These are phyloP conservation scores for Cariama cristata DNA, from an alignment of 2,113 vertebrate species.

Conservation along the genomic window DNA sequence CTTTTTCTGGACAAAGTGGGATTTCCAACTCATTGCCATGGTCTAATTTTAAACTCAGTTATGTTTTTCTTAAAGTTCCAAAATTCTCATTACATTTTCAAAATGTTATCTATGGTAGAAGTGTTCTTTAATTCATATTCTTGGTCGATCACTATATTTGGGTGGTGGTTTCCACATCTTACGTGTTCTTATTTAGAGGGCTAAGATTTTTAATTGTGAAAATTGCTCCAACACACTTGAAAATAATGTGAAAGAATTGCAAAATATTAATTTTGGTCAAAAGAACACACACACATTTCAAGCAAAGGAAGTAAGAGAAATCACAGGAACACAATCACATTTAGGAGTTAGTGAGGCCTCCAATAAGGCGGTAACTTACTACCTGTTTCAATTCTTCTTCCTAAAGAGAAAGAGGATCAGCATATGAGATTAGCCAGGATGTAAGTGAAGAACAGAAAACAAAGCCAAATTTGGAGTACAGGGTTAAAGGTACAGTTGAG, in stretches of 20 bases:
- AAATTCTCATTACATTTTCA: background rate
- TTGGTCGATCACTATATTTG: background rate
- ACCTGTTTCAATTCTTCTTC: constrained; percentile 91
- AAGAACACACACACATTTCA: constrained; percentile 73
- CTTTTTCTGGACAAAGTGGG: background rate
- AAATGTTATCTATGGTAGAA: background rate
- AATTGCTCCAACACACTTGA: background rate
- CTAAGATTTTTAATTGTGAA: background rate
- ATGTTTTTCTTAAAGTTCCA: background rate
- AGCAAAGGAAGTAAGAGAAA: constrained; percentile 69
- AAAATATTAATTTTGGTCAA: constrained; percentile 69
- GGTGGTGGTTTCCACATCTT: background rate
- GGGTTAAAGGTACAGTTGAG: background rate
- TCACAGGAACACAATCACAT: constrained; percentile 59
- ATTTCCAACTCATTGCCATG: background rate
- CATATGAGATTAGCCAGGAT: constrained; percentile 66
- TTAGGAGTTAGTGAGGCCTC: constrained; percentile 75
- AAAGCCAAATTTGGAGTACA: background rate
- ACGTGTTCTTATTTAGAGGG: background rate
- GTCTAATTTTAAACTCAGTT: background rate
- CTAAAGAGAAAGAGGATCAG: constrained; percentile 84
- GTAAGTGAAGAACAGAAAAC: constrained; percentile 8
- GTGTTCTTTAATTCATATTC: background rate
- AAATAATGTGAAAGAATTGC: constrained; percentile 11
- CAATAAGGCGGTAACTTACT: constrained; percentile 81